Evolutionary conservation across 2,797 vertebrate genomes (phyloP), one percentile per base, ranked within the genome.

Genomic region (Trematomus bernacchii): DNA sequence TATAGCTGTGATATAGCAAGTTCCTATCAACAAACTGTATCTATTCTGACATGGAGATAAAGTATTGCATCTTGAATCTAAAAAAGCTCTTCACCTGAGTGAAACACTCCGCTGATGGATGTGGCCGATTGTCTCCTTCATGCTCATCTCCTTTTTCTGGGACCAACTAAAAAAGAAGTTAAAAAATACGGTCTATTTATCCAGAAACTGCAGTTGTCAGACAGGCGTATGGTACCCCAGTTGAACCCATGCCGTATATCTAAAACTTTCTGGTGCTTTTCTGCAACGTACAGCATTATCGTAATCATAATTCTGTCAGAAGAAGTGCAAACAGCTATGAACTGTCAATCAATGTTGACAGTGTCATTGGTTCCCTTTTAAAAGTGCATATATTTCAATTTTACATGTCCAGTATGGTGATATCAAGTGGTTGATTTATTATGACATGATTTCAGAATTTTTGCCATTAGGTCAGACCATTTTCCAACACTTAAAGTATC

Each of bases 1-100:
- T 65, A 71, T 71, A 11, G 67, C 66, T 72, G 46, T 53, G 46
- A 50, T n/a, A n/a, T n/a, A 74, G 66, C 4, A 19, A 58, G 23
- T 51, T 48, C 42, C 58, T 37, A 71, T 68, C 48, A 77, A 59
- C 27, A 63, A 66, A 74, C 37, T 69, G 64, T 42, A 47, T 61
- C 65, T 57, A 30, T 67, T 46, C 73, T 78, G 73, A 51, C 65
- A 73, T 53, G 15, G 53, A 16, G 12, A 68, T 48, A 60, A 74
- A 67, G 21, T 30, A 67, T 43, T 65, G 62, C 63, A 61, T 65
- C 46, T 40, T 71, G 48, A 82, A 70, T 69, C 9, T 54, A n/a
- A 66, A 77, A 79, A 57, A 69, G 57, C 19, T 16, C 67, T 73
- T 76, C 57, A 79, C 66, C 63, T 52, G 43, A 76, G 63, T 71